Evolutionary conservation across 2,797 vertebrate genomes (phyloP).

Genomic region (Steatocranus sp.): DNA sequence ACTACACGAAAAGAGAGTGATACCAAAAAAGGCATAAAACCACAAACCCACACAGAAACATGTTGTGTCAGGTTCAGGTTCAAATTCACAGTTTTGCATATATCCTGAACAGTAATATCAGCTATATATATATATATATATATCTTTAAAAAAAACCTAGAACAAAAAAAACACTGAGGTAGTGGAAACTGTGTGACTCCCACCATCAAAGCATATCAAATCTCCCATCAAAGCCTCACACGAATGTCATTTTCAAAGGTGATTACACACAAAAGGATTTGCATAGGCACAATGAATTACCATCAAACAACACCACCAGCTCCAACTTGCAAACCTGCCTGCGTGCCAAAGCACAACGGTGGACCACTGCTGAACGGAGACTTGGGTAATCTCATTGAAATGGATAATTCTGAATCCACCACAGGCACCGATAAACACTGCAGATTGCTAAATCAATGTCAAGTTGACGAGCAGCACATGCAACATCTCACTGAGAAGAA

Average conservation of each 20-base stretch:
- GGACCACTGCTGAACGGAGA: neutral
- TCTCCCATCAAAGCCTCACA: neutral
- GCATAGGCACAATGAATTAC: neutral
- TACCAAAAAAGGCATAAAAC: neutral
- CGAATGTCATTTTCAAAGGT: neutral
- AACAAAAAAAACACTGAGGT: neutral
- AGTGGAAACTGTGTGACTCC: neutral
- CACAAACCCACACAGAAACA: neutral
- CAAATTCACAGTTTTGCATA: neutral
- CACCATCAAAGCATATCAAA: neutral
- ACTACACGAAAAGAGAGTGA: neutral
- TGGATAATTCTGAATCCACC: neutral
- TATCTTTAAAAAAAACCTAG: neutral
- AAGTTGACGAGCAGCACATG: neutral
- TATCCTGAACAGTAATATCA: neutral
- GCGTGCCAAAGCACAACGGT: neutral
- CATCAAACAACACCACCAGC: neutral
- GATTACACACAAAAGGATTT: neutral
- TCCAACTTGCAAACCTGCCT: neutral
- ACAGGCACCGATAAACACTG: neutral
- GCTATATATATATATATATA: rapidly evolving
- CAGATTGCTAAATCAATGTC: neutral
- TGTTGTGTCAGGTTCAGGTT: neutral
- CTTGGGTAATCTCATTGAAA: neutral
- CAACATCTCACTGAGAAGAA: neutral